Evolutionary conservation across 2,113 vertebrate genomes (phyloP), one percentile per base, ranked within the genome.

Genomic region (Rattus rattus): DNA sequence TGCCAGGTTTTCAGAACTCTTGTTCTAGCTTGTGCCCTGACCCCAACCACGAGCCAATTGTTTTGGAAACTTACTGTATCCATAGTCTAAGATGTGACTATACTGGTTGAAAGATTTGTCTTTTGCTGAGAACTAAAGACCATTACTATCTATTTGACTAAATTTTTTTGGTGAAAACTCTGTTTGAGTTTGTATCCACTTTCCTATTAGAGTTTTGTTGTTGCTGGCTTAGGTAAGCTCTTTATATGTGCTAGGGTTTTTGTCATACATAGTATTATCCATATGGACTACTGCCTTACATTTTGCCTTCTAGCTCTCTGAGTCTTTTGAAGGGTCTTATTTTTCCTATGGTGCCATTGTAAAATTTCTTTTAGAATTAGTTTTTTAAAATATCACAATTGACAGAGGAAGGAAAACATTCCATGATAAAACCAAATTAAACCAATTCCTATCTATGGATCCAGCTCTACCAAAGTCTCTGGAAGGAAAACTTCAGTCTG

Each of bases 121-220:
- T 91, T 84, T 94, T 52, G n/a, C 14, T 72, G 28, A 84, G 9
- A 11, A 84, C 47, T 30, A 24, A 54, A 88, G 17, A 61, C 49
- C 54, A 85, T 95, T 90, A 33, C 72, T 75, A 63, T 70, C 65
- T 52, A 65, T 36, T 84, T 85, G 47, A 33, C 26, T 77, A 14
- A 67, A 56, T 69, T 84, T n/a, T 13, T 16, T 52, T 52, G 73
- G 54, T 84, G 39, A 94, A n/a, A 73, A 67, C 33, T 86, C 39
- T 85, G 26, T 36, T 76, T 30, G 59, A 56, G 16, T 70, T 92
- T 88, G 67, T 67, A 52, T 67, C n/a, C 52, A 88, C 33, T 54
- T 96, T 93, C 85, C 63, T 91, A 13, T 83, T 88, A 79, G 65
- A 88, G 33, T 81, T 36, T 56, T 65, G 33, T 84, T 85, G n/a